Percentiles rank a stretch among this genome's conserved stretches.
Evolutionary conservation across 2,888 invertebrate species (phyloP).

Genomic region (Apodemia duryi): DNA sequence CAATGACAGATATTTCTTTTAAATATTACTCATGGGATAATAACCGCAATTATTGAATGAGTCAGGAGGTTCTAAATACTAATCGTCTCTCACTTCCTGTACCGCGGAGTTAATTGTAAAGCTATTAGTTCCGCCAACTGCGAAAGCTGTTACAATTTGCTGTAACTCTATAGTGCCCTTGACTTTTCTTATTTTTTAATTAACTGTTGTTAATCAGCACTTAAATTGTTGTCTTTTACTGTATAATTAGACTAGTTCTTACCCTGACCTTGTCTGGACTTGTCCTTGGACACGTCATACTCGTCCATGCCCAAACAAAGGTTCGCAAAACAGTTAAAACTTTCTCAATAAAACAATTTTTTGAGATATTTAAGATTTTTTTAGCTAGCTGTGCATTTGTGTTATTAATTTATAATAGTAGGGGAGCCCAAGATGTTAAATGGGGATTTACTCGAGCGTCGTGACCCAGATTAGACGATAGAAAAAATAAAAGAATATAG

Average conservation of each 20-base stretch:
- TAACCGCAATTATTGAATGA: conserved; percentile 48
- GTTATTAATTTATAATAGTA: too few species aligned
- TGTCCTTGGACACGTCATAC: too few species aligned
- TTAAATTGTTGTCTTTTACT: conserved; percentile 13
- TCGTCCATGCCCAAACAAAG: too few species aligned
- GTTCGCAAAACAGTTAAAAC: too few species aligned
- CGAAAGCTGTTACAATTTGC: conserved; percentile 51
- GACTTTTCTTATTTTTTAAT: conserved; percentile 24
- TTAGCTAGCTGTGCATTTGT: too few species aligned
- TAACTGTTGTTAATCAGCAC: conserved; percentile 15
- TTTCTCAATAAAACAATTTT: too few species aligned
- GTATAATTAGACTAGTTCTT: not conserved
- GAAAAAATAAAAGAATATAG: too few species aligned
- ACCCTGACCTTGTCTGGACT: too few species aligned
- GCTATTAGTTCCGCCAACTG: conserved; percentile 66
- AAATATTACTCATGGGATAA: conserved; percentile 23
- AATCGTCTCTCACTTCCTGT: conserved; percentile 67
- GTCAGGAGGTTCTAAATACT: conserved; percentile 45
- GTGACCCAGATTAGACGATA: too few species aligned
- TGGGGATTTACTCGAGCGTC: too few species aligned
- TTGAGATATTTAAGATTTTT: too few species aligned
- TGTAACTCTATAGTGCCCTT: conserved; percentile 44
- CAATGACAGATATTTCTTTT: not conserved
- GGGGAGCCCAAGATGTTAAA: too few species aligned
- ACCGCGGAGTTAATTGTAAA: conserved; percentile 57